Evolutionary conservation across 2,113 vertebrate species (phyloP), one percentile per base, ranked within the genome.

Genomic region (Buteo buteo): DNA sequence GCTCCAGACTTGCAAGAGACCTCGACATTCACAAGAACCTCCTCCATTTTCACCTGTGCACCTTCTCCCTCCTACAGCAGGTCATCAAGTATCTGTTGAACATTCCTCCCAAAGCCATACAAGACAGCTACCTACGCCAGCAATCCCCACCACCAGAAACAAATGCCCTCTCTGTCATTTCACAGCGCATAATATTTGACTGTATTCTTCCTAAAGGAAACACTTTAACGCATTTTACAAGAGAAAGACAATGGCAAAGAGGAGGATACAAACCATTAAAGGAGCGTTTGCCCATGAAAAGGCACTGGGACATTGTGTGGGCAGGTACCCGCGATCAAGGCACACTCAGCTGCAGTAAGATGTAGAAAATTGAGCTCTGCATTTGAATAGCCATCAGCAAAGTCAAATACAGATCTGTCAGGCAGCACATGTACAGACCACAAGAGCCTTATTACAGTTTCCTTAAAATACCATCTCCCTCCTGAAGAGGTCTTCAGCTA

Each of bases 21-120:
- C 74, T 94, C 5, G 1, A 61, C 84, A 34, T 91, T 94, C 81
- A 70, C 84, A 89, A 93, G 91, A 96, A 94, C 89, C 93, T 95
- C 89, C 95, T 91, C 91, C 89, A 70, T 95, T 91, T 85, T 94
- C 91, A 95, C 84, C 82, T 25, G 8, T 38, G 74, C 70, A 92
- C 58, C 81, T 85, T 81, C 3, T 65, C 54, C 81, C 81, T 82
- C 93, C 88, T 42, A 90, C 45, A 3, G 32, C 58, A 82, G 70
- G 81, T 82, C 83, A 61, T 54, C 58, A 29, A 62, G 58, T 77
- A 42, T 55, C 64, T 86, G 65, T 57, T 65, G 69, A 92, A 45
- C 52, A 10, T 57, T 88, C 90, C 67, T 87, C 62, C 47, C 17
- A 49, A 76, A 82, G 40, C 52, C 73, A 29, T 29, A 44, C n/a